Evolutionary conservation across 2,888 invertebrate genomes (phyloP).

Genomic region (Clostera curtula): DNA sequence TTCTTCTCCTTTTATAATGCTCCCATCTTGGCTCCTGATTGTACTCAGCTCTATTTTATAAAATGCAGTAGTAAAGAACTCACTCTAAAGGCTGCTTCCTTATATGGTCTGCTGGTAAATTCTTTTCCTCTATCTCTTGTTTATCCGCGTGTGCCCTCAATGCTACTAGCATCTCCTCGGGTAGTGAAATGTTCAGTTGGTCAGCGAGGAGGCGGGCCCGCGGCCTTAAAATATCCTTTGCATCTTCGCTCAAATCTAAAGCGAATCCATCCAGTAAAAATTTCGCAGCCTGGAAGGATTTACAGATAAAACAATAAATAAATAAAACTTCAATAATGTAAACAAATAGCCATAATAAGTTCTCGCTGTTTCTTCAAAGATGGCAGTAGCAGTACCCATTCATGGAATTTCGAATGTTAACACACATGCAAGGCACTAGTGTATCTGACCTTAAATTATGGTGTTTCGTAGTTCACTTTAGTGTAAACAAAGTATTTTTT

Average conservation of each 20-base stretch:
- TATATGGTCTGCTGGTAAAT: conserved; percentile 44
- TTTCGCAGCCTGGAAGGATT: conserved; percentile 53
- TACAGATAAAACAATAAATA: too few species aligned
- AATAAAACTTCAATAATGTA: too few species aligned
- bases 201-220: conserved; percentile 47
- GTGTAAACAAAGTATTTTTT: neutral
- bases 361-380: too few species aligned
- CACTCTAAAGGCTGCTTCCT: conserved; percentile 58
- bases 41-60: too few species aligned
- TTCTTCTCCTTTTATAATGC: too few species aligned
- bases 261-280: conserved; percentile 57
- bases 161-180: conserved; percentile 21
- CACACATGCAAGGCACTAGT: too few species aligned
- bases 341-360: too few species aligned
- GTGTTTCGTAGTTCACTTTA: too few species aligned
- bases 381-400: too few species aligned
- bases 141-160: conserved; percentile 27
- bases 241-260: conserved; percentile 35
- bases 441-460: too few species aligned
- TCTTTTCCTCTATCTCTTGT: conserved; percentile 36
- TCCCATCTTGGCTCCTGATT: too few species aligned
- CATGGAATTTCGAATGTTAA: too few species aligned
- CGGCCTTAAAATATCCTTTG: conserved; percentile 43
- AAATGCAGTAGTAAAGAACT: conserved; percentile 25
- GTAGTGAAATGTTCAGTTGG: conserved; percentile 36